phyloP scores from a whole-genome alignment of 2,888 invertebrate species.

The Eristalinus aeneus region DNA sequence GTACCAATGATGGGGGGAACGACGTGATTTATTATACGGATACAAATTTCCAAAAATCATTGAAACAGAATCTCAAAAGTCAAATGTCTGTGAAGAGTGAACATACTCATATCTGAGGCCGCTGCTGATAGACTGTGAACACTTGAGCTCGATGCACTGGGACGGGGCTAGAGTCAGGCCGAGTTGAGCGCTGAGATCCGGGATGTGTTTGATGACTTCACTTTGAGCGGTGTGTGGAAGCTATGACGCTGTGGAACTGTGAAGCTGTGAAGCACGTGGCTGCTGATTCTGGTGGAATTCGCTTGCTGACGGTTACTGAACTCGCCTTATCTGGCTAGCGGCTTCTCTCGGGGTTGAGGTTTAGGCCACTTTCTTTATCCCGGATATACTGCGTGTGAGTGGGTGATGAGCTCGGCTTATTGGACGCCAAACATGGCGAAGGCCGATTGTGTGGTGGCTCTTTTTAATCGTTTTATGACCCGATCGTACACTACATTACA shows the following conservation, averaged over 20 bases:
- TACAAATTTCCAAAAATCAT: conserved; percentile 62
- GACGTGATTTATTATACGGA: conserved; percentile 70
- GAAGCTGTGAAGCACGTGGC: background rate
- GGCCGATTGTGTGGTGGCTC: too few species aligned
- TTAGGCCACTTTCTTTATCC: background rate
- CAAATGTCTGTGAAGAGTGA: conserved; percentile 17
- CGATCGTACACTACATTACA: too few species aligned
- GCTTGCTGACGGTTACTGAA: background rate
- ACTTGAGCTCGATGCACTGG: background rate
- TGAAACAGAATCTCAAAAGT: conserved; percentile 54
- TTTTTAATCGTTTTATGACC: too few species aligned
- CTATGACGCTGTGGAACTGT: background rate
- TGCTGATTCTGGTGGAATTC: background rate
- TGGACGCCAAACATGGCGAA: background rate
- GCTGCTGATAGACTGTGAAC: conserved; percentile 2
- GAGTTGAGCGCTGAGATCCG: background rate
- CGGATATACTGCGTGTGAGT: background rate
- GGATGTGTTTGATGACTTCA: conserved; percentile 18
- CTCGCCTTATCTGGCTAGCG: background rate
- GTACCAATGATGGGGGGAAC: conserved; percentile 51
- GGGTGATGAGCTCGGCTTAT: background rate
- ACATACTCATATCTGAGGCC: conserved; percentile 6
- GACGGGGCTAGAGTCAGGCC: background rate
- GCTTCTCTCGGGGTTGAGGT: background rate
- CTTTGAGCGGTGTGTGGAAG: background rate